phyloP scores from a whole-genome alignment of 2,888 invertebrate species.

The Apomyelois bistriatella region DNA sequence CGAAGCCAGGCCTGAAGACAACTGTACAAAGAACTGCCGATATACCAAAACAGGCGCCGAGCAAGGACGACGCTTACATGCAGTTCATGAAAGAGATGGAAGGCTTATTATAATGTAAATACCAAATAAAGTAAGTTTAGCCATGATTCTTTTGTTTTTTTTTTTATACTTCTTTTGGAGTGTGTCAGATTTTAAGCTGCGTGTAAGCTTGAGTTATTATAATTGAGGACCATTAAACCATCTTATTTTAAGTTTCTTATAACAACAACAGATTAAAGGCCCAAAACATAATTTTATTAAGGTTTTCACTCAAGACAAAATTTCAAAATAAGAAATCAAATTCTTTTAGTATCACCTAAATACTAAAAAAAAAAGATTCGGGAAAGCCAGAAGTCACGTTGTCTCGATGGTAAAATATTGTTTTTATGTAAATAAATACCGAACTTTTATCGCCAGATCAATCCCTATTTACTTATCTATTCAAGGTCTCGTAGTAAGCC shows the following conservation, averaged over 20 bases:
- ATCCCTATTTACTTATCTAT: background rate
- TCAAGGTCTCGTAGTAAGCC: background rate
- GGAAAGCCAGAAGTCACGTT: background rate
- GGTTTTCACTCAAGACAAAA: no score
- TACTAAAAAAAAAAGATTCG: no score
- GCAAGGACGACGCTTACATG: constrained; percentile 98
- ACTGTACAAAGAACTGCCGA: constrained; percentile 76
- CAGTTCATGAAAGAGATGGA: constrained; percentile 99
- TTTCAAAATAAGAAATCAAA: no score
- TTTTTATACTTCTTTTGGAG: background rate
- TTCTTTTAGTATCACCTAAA: no score
- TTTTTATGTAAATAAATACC: background rate
- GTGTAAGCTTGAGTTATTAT: no score
- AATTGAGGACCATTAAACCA: no score
- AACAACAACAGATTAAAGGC: no score
- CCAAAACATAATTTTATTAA: no score
- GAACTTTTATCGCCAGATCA: background rate
- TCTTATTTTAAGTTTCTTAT: no score
- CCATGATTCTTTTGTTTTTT: background rate
- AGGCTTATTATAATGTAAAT: constrained; percentile 84
- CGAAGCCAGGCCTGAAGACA: constrained; percentile 75
- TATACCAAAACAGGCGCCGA: constrained; percentile 76
- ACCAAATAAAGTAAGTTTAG: constrained; percentile 8
- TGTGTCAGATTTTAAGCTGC: no score
- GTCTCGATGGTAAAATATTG: background rate